Conservation (phyloP, 2,797 vertebrate species). For the Tokudaia tokunoshimensis region DNA sequence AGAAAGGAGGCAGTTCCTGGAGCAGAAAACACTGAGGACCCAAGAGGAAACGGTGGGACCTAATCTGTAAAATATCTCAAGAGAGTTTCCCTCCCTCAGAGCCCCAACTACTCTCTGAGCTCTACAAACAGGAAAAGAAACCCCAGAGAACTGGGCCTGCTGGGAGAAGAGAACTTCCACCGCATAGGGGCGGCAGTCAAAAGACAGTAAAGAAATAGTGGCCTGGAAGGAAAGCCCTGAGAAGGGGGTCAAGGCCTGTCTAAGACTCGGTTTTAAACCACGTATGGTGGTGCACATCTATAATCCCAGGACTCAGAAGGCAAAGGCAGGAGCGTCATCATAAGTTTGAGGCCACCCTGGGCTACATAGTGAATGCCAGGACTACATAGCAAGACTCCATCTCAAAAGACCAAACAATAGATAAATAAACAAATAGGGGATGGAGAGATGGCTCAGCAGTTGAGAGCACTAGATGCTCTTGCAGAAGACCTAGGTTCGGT, state of each 20-base stretch:
- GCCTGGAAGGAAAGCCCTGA: too few species aligned
- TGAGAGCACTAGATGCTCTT: neutral
- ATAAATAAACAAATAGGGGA: neutral
- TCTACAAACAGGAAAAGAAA: neutral
- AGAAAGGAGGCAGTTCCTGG: neutral
- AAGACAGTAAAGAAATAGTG: neutral
- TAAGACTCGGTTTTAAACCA: neutral
- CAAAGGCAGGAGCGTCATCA: neutral
- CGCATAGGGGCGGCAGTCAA: constrained; percentile 50
- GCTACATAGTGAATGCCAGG: neutral
- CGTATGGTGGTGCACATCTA: neutral
- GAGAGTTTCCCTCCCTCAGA: neutral
- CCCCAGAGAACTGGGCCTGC: accelerated
- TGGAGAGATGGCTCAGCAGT: neutral
- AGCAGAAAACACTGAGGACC: neutral
- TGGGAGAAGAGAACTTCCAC: neutral
- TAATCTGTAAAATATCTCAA: neutral
- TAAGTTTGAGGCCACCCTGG: neutral
- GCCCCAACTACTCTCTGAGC: neutral
- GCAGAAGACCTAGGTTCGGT: neutral
- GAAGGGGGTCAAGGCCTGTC: neutral
- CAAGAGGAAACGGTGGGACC: neutral
- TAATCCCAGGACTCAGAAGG: neutral
- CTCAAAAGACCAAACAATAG: neutral
- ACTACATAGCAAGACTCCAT: neutral